Percentiles rank a stretch among this genome's conserved stretches.
These are phyloP conservation scores for Dasypus novemcinctus DNA, from an alignment of 2,113 vertebrate species.

Conservation along the genomic window DNA sequence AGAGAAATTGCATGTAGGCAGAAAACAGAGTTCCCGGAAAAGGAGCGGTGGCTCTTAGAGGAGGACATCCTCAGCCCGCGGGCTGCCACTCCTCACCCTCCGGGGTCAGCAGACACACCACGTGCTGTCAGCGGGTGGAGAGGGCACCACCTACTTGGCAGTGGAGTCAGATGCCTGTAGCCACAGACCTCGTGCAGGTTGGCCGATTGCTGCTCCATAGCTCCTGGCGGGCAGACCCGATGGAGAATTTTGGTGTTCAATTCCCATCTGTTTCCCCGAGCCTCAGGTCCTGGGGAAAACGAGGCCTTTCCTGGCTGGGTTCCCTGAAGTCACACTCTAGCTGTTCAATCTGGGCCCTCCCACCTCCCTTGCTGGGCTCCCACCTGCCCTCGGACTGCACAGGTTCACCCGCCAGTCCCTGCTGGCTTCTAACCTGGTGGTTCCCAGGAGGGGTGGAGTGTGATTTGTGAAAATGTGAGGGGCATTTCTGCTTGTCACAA, in stretches of 20 bases:
- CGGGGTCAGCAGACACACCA: not conserved
- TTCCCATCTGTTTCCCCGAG: not conserved
- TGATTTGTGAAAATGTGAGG: not conserved
- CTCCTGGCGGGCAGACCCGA: not conserved
- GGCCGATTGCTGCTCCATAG: not conserved
- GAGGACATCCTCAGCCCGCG: not conserved
- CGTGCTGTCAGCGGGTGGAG: not conserved
- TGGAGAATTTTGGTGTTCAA: not conserved
- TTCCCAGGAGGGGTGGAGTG: fast-evolving
- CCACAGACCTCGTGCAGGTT: not conserved
- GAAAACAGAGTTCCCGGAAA: not conserved
- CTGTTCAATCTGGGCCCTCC: not conserved
- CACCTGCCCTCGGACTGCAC: not conserved
- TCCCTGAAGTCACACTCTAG: not conserved
- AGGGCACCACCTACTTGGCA: not conserved
- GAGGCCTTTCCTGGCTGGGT: not conserved
- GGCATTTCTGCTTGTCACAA: not conserved
- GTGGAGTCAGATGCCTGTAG: not conserved
- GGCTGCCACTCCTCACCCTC: not conserved
- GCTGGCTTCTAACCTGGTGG: not conserved
- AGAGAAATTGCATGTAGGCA: too few relatives aligned
- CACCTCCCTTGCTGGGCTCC: not conserved
- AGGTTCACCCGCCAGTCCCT: not conserved
- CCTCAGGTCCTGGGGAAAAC: not conserved
- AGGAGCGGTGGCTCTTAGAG: not conserved